Evolutionary conservation across 1,140 invertebrate genomes (phyloP).

Genomic region (Drosophila baimaii): DNA sequence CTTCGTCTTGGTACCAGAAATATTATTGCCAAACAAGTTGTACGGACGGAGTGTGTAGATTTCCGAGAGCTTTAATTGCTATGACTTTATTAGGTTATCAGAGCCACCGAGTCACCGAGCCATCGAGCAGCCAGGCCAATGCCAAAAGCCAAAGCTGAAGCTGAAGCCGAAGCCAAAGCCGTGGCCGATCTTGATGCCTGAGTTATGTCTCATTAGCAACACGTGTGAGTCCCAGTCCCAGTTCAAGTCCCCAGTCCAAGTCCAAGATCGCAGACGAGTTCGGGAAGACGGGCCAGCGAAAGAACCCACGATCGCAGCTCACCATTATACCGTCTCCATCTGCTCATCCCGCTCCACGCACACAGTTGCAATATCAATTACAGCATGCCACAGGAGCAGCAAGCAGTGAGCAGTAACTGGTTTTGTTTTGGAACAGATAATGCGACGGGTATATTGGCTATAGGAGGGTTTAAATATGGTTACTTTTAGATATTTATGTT

Average conservation of each 20-base stretch:
- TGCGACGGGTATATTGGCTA: constrained; percentile 17
- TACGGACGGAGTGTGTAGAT: constrained; percentile 35
- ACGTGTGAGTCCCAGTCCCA: constrained; percentile 62
- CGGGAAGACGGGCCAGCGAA: constrained; percentile 31
- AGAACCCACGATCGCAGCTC: constrained; percentile 37
- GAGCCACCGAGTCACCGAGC: constrained; percentile 37
- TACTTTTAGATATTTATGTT: no score
- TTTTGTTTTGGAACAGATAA: constrained; percentile 50
- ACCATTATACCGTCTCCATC: constrained; percentile 16
- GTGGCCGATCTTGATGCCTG: constrained; percentile 55
- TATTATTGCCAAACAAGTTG: constrained; percentile 61
- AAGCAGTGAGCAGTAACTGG: constrained; percentile 71
- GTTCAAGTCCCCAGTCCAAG: constrained; percentile 4
- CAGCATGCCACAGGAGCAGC: constrained; percentile 82
- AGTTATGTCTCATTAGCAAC: constrained; percentile 81
- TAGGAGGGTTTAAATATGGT: neutral
- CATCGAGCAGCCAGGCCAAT: constrained; percentile 15
- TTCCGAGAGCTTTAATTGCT: constrained; percentile 74
- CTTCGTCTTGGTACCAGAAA: constrained; percentile 27
- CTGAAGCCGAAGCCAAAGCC: constrained; percentile 32
- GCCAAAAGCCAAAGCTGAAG: constrained; percentile 4
- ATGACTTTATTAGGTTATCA: constrained; percentile 83
- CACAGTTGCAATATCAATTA: constrained; percentile 82
- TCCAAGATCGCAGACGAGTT: constrained; percentile 27
- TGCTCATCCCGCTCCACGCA: constrained; percentile 55